These are phyloP conservation scores for Caenorhabditis drosophilae DNA, from an alignment of 2,888 invertebrate species.

Conservation along the genomic window DNA sequence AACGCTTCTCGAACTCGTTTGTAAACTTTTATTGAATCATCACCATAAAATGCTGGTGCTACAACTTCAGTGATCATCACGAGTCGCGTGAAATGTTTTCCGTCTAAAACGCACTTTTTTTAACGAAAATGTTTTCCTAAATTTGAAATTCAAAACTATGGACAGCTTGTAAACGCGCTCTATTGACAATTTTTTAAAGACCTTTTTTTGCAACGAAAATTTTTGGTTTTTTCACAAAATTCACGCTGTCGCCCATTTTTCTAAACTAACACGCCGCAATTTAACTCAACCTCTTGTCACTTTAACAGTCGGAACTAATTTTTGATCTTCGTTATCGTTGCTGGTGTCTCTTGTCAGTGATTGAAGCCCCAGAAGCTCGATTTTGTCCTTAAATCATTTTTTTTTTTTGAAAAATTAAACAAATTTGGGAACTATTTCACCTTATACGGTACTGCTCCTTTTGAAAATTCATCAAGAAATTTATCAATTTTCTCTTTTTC, in stretches of 20 bases:
- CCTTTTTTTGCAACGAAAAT: too few species aligned
- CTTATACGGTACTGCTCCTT: slow-evolving; percentile 42
- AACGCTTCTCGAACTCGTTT: slow-evolving; percentile 38
- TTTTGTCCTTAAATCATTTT: too few species aligned
- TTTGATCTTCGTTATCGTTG: slow-evolving; percentile 48
- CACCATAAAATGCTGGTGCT: slow-evolving; percentile 38
- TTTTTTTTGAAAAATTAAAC: too few species aligned
- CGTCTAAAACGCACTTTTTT: slow-evolving; percentile 20
- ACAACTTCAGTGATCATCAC: slow-evolving; percentile 33
- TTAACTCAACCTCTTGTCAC: slow-evolving; percentile 46
- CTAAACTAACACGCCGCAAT: neutral
- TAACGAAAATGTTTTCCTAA: neutral
- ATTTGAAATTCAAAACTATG: too few species aligned
- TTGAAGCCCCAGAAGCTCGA: slow-evolving; percentile 37
- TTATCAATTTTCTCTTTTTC: slow-evolving; percentile 20
- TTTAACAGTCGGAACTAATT: slow-evolving; percentile 46
- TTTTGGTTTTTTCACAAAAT: neutral
- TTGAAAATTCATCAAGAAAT: slow-evolving; percentile 38
- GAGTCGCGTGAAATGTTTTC: slow-evolving; percentile 34
- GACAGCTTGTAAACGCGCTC: too few species aligned
- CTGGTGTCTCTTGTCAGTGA: slow-evolving; percentile 43
- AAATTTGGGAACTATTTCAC: too few species aligned
- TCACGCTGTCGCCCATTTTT: too few species aligned
- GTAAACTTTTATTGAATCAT: slow-evolving; percentile 37
- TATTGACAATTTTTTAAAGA: too few species aligned